Base-by-base conservation (phyloP, 2,888 invertebrate species). In the Abrostola triplasia region DNA sequence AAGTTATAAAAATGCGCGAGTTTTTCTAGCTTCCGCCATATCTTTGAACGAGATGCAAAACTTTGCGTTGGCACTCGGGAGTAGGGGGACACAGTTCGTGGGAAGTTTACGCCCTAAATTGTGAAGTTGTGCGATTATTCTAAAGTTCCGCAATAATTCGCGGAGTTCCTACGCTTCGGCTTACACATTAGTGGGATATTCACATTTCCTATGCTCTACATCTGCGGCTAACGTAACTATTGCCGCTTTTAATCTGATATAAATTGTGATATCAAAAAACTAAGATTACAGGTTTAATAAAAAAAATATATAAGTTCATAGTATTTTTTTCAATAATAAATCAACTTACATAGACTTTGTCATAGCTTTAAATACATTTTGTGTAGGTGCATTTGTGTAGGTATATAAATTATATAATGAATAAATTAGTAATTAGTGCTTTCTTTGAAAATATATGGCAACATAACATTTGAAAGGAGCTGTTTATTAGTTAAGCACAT, bases 61-160 rank as follows among this genome's bases (percentile, higher is more conserved):
- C 64, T 80, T 80, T 38, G 55, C n/a, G 41, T 36, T 24, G 35
- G 24, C 24, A 24, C 24, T 24, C 13, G 35, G 10, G 12, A 37
- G 57, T 63, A 13, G 49, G 55, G 9, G 13, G 62, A 59, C 50
- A 67, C 66, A 54, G 50, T 70, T 64, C 51, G 66, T 13, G 53
- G 59, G 61, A 76, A 80, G 69, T 80, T 75, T 42, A 59, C 64
- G 70, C 72, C 70, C 73, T 81, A 83, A 84, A 80, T 82, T 76
- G 60, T 65, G 38, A 82, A 81, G 75, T 81, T 79, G 48, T 38
- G 59, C 61, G 65, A 81, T 81, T 78, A 81, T 78, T 81, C 73
- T 72, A 49, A 83, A 83, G 72, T 82, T 82, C 59, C 7, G 76
- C 38, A 76, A 76, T 79, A 73, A 80, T 73, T 79, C 68, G 49